phyloP scores from a whole-genome alignment of 2,797 vertebrate species.

The Enteromius thamalakanensis region DNA sequence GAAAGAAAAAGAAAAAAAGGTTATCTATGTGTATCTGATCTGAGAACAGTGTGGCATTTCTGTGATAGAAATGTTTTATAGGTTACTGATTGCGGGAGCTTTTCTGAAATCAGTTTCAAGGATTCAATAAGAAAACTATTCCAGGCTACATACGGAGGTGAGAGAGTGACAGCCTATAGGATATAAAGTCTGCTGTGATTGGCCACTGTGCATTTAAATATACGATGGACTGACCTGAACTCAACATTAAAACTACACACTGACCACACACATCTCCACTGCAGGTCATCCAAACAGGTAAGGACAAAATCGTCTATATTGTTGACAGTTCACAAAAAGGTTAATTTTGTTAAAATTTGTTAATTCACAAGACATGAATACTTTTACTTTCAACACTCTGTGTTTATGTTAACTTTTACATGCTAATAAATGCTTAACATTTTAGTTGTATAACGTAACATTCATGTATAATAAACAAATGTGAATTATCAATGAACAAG shows the following conservation, averaged over 20 bases:
- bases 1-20: neutral
- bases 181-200: constrained; percentile 33
- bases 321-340: neutral
- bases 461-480: neutral
- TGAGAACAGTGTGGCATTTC: constrained; percentile 39
- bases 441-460: neutral
- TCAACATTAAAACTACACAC: constrained; percentile 27
- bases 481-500: neutral
- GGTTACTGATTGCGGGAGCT: neutral
- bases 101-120: constrained; percentile 23
- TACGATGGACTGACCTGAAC: constrained; percentile 1
- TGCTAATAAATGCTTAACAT: neutral
- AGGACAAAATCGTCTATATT: neutral
- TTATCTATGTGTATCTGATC: constrained; percentile 36
- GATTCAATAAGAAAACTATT: constrained; percentile 19
- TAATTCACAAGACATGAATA: neutral
- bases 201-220: constrained; percentile 32
- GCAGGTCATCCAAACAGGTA: constrained; percentile 43
- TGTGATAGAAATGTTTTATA: neutral
- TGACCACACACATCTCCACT: neutral
- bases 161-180: neutral
- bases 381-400: neutral
- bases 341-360: neutral
- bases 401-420: neutral
- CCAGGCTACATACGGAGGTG: neutral